These are phyloP conservation scores for Pantherophis vulpinus DNA, from an alignment of 2,797 vertebrate species.

Conservation along the genomic window DNA sequence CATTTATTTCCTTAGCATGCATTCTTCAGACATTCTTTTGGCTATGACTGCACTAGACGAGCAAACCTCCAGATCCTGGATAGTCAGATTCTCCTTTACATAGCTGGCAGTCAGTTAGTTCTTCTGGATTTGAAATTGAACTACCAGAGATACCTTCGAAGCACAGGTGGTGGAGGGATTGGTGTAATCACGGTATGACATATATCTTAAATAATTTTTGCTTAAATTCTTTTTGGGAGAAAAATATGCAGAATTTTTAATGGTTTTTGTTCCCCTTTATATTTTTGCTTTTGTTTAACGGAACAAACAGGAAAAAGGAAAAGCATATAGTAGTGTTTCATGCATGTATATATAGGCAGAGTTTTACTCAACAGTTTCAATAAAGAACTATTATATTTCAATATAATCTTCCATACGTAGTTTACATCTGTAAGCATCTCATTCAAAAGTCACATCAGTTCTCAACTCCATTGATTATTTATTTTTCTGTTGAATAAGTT, in stretches of 20 bases:
- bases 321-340: not conserved
- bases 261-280: not conserved
- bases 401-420: not conserved
- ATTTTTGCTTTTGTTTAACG: not conserved
- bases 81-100: slow-evolving; percentile 75
- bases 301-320: not conserved
- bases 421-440: not conserved
- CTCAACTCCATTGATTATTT: not conserved
- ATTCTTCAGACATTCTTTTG: slow-evolving; percentile 86
- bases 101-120: slow-evolving; percentile 86
- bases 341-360: not conserved
- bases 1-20: slow-evolving; percentile 65
- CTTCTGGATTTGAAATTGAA: slow-evolving; percentile 78
- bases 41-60: slow-evolving; percentile 84
- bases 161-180: slow-evolving; percentile 82
- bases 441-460: not conserved
- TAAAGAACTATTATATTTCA: not conserved
- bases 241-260: not conserved
- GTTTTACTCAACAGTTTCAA: not conserved
- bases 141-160: slow-evolving; percentile 80
- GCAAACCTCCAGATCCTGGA: slow-evolving; percentile 87
- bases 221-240: not conserved
- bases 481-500: not conserved
- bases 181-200: slow-evolving; percentile 80
- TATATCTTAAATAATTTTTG: not conserved